These are phyloP conservation scores for Ianthella basta DNA, from an alignment of 37 sponge, comb jelly and placozoan species.

Conservation along the genomic window DNA sequence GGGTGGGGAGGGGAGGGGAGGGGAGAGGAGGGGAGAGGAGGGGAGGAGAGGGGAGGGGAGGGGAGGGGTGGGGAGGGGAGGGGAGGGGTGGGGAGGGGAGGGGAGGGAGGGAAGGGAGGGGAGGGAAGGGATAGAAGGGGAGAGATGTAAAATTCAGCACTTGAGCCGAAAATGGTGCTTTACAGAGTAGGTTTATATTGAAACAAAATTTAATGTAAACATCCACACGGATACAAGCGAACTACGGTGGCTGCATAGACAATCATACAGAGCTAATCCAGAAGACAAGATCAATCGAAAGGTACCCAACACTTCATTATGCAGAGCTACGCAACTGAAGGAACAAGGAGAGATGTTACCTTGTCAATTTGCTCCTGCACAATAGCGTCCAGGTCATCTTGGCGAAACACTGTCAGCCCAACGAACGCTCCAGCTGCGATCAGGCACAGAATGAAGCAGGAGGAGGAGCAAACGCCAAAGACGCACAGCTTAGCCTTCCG, in stretches of 20 bases:
- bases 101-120: neutral
- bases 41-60: neutral
- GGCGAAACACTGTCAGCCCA: neutral
- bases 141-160: no score
- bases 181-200: no score
- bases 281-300: no score
- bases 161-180: no score
- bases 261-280: no score
- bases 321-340: no score
- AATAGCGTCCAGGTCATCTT: neutral
- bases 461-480: neutral
- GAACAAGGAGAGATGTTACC: neutral
- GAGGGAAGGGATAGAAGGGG: neutral
- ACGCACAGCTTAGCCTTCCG: neutral
- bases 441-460: neutral
- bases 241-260: no score
- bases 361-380: conserved; percentile 6
- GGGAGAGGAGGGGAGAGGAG: neutral
- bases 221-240: no score
- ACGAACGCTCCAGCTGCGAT: neutral
- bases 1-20: neutral
- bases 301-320: no score
- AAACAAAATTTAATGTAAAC: no score
- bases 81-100: neutral
- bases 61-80: neutral